A percentile compares a stretch with the other conserved stretches of the same genome.
Conservation (phyloP, 2,797 vertebrate species). For the Neopelma chrysocephalum region DNA sequence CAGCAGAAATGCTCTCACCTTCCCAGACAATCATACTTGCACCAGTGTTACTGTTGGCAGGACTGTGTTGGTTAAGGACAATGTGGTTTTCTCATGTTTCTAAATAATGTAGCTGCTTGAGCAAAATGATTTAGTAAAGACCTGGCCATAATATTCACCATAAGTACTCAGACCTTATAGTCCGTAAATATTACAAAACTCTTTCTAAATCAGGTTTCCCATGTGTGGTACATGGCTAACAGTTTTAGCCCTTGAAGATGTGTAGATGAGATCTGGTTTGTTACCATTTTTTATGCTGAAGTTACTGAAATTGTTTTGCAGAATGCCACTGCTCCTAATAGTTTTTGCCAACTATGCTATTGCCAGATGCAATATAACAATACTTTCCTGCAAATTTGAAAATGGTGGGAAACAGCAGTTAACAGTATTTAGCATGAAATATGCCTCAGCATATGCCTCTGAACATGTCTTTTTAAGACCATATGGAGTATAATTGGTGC, state of each 20-base stretch:
- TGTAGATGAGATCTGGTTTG: neutral
- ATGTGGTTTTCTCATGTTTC: neutral
- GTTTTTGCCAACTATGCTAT: neutral
- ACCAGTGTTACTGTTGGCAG: neutral
- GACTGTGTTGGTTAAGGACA: neutral
- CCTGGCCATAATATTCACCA: neutral
- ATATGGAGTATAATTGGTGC: conserved; percentile 61
- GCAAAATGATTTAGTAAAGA: neutral
- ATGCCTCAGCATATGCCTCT: conserved; percentile 65
- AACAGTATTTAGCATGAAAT: conserved; percentile 63
- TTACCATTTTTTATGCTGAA: neutral
- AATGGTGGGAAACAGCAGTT: conserved; percentile 47
- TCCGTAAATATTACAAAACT: neutral
- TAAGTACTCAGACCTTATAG: neutral
- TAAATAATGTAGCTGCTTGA: neutral
- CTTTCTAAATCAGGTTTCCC: neutral
- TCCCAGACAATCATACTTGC: neutral
- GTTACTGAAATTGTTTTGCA: neutral
- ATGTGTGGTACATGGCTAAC: neutral
- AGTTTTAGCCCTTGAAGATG: neutral
- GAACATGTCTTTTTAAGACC: conserved; percentile 51
- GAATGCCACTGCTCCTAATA: neutral
- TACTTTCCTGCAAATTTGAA: conserved; percentile 39
- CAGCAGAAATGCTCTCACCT: neutral
- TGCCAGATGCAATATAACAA: conserved; percentile 42